Evolutionary conservation across 1,140 invertebrate species (phyloP).

Genomic region (Ylistrum balloti): DNA sequence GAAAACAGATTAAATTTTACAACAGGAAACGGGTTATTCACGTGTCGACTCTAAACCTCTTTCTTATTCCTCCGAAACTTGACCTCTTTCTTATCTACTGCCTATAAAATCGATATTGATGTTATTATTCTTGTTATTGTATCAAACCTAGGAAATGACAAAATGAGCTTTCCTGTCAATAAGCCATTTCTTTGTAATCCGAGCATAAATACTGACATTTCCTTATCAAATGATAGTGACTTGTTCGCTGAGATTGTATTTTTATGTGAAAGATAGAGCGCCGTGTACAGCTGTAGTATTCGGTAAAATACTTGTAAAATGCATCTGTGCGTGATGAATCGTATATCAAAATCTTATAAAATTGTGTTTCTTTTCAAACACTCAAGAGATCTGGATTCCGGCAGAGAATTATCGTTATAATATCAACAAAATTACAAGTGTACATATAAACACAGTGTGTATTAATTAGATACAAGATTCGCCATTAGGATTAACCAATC

Average conservation of each 20-base stretch:
- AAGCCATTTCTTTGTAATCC: neutral
- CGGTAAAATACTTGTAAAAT: neutral
- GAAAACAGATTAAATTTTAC: too few relatives aligned
- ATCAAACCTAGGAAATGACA: neutral
- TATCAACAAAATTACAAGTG: neutral
- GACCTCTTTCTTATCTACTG: neutral
- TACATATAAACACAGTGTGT: neutral
- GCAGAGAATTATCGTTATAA: neutral
- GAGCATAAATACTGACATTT: neutral
- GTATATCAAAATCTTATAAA: too few relatives aligned
- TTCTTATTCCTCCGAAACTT: too few relatives aligned
- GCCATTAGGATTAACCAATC: neutral
- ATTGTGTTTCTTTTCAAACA: neutral
- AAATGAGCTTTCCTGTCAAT: neutral
- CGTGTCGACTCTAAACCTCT: too few relatives aligned
- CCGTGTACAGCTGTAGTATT: neutral
- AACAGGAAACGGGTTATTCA: too few relatives aligned
- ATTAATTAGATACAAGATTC: neutral
- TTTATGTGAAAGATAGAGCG: neutral
- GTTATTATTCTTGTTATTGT: neutral
- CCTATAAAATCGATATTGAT: neutral
- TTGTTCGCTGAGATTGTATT: neutral
- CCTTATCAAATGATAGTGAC: neutral
- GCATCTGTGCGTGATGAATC: too few relatives aligned
- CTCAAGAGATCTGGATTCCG: neutral